Conservation (phyloP, 2,888 invertebrate genomes). For the Adelognathus sp. region DNA sequence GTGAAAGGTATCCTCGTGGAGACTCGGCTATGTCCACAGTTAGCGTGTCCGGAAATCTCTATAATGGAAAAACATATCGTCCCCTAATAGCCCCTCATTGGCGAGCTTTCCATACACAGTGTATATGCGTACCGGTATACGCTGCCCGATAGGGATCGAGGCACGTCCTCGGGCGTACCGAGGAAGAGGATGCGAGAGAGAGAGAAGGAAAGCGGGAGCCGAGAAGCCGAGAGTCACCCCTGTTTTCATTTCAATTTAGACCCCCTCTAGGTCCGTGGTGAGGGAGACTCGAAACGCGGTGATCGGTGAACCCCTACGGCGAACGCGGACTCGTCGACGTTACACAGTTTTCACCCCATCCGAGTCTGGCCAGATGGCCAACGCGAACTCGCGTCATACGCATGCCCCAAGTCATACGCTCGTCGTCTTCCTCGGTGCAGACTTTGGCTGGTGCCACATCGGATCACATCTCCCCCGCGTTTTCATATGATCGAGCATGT, state of each 20-base stretch:
- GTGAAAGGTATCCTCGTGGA: conserved; percentile 20
- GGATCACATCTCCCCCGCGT: conserved; percentile 27
- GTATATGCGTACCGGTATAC: conserved; percentile 6
- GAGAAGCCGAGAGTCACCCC: conserved; percentile 64
- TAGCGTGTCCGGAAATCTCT: conserved; percentile 70
- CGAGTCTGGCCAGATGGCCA: conserved; percentile 63
- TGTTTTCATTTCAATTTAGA: conserved; percentile 81
- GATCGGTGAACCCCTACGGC: conserved; percentile 64
- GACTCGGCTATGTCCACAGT: conserved; percentile 22
- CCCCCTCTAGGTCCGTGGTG: conserved; percentile 70
- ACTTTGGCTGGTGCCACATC: conserved; percentile 30
- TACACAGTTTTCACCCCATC: conserved; percentile 25
- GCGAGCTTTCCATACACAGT: conserved; percentile 71
- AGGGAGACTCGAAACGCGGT: conserved; percentile 66
- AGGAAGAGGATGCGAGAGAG: conserved; percentile 15
- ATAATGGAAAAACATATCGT: conserved; percentile 80
- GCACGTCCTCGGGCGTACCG: conserved; percentile 62
- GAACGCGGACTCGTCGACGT: conserved; percentile 34
- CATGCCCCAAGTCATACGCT: conserved; percentile 38
- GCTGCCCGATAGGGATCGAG: conserved; percentile 54
- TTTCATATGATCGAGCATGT: conserved; percentile 80
- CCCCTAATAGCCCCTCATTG: conserved; percentile 81
- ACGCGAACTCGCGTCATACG: conserved; percentile 56
- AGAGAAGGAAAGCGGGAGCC: conserved; percentile 45
- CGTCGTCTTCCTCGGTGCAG: conserved; percentile 36